These are phyloP conservation scores for Carduelis carduelis DNA, from an alignment of 2,797 vertebrate genomes.

Conservation along the genomic window DNA sequence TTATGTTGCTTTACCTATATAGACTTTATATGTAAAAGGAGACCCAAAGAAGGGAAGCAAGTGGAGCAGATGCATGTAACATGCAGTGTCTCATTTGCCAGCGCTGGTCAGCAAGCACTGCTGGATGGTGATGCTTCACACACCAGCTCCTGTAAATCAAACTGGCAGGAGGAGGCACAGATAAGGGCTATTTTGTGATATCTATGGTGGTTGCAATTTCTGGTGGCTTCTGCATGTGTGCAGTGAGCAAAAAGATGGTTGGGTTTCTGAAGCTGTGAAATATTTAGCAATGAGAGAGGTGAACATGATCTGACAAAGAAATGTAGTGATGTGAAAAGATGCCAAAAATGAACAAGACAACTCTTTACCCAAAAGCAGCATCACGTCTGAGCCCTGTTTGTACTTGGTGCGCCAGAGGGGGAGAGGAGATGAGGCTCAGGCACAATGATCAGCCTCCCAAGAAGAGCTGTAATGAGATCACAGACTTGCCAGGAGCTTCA, in stretches of 20 bases:
- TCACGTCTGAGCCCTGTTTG: not conserved
- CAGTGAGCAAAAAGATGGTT: not conserved
- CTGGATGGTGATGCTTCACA: not conserved
- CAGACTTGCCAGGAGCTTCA: not conserved
- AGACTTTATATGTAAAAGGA: not conserved
- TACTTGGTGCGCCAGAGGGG: rapidly evolving
- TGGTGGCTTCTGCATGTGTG: not conserved
- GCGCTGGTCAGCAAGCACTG: not conserved
- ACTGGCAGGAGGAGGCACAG: not conserved
- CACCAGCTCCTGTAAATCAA: not conserved
- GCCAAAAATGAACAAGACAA: not conserved
- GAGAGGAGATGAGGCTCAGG: not conserved
- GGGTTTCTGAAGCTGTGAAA: not conserved
- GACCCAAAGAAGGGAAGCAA: not conserved
- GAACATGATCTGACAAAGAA: not conserved
- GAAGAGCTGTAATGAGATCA: not conserved
- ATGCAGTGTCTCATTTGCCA: not conserved
- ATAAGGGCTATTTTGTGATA: not conserved
- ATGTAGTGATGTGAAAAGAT: not conserved
- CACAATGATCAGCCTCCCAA: not conserved
- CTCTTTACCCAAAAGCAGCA: not conserved
- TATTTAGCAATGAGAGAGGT: not conserved
- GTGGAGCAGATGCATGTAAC: rapidly evolving
- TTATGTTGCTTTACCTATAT: not conserved
- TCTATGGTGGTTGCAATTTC: rapidly evolving